These are phyloP conservation scores for Agraylea sexmaculata DNA, from an alignment of 1,140 invertebrate species.

Conservation along the genomic window DNA sequence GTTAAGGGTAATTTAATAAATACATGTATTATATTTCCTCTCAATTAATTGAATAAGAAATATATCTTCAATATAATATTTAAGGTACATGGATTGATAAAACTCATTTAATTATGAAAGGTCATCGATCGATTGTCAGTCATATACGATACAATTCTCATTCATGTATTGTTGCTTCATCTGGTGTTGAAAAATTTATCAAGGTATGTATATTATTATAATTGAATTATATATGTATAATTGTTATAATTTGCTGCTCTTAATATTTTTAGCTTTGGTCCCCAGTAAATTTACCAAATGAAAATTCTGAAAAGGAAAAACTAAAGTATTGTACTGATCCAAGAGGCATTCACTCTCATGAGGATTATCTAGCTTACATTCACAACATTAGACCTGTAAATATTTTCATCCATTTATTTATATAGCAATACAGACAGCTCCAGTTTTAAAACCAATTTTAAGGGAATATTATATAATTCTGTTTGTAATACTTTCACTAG, in stretches of 20 bases:
- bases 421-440: too few species aligned
- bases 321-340: conserved; percentile 50
- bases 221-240: conserved; percentile 4
- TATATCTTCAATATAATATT: too few species aligned
- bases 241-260: background rate
- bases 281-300: conserved; percentile 50
- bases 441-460: too few species aligned
- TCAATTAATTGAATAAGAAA: too few species aligned
- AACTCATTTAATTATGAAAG: conserved; percentile 72
- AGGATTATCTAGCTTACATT: conserved; percentile 75
- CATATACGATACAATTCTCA: conserved; percentile 84
- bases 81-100: conserved; percentile 23
- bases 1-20: too few species aligned
- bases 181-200: conserved; percentile 91
- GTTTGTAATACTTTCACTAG: too few species aligned
- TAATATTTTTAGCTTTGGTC: conserved; percentile 57
- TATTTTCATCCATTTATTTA: too few species aligned
- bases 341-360: conserved; percentile 70
- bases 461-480: too few species aligned
- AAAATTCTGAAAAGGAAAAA: conserved; percentile 42
- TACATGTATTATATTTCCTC: too few species aligned
- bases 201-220: conserved; percentile 46
- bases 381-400: conserved; percentile 58
- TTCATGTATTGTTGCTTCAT: conserved; percentile 79
- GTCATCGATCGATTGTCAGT: conserved; percentile 92